Conservation (phyloP, 1,140 invertebrate species). For the Tetraneura akinire region DNA sequence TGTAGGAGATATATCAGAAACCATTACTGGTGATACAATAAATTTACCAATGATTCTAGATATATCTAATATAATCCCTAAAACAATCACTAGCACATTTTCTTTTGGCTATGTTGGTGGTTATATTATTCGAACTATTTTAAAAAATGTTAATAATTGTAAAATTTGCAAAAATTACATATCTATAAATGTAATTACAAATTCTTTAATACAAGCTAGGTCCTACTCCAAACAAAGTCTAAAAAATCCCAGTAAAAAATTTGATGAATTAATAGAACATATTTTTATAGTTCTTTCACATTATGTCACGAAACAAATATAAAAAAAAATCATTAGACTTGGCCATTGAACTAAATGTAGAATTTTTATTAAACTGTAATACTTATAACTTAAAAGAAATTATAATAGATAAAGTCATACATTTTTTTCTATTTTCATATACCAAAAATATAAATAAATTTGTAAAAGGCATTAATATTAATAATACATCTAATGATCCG, state of each 20-base stretch:
- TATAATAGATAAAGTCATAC: no score
- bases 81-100: background rate
- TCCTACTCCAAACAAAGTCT: background rate
- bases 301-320: background rate
- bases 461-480: no score
- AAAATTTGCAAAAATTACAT: background rate
- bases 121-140: background rate
- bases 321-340: background rate
- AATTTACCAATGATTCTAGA: background rate
- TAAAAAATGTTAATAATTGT: background rate
- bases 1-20: no score
- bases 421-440: no score
- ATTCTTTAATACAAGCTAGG: background rate
- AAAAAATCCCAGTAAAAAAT: background rate
- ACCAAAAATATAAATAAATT: no score
- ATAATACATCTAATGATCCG: no score
- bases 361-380: no score
- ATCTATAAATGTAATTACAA: background rate
- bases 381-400: no score
- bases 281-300: background rate
- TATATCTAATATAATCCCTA: background rate
- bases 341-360: background rate
- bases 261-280: background rate
- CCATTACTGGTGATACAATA: background rate
- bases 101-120: background rate